Evolutionary conservation across 1,140 invertebrate species (phyloP), one percentile per base, ranked within the genome.

Genomic region (Pseudomyrmex dendroicus): DNA sequence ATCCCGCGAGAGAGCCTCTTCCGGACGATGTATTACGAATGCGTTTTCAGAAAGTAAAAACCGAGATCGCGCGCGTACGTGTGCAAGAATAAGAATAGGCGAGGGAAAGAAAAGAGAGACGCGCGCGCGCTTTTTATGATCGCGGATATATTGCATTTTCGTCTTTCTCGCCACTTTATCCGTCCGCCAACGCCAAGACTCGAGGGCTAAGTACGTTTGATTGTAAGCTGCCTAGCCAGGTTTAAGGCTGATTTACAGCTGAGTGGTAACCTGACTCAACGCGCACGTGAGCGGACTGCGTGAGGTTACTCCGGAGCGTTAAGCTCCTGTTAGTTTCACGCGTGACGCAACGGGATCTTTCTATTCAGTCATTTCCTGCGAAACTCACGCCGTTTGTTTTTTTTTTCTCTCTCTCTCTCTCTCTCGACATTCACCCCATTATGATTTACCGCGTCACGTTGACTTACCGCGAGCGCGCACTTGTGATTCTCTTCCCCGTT

Each of bases 221-320:
- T 94, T 94, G 93, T 94, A 94, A 94, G 92, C 91, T 91, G 91
- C 90, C 90, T 78, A 73, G 82, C 10, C 72, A 59, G 91, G 91
- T 94, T 93, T 94, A 93, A 93, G 91, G 87, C 90, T 93, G 93
- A 94, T 93, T 94, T 94, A 94, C 92, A 91, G 91, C 88, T 57
- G 86, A 88, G 89, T 84, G 87, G 66, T 85, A 78, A 86, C 83
- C 84, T 87, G 83, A 87, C 78, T 82, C 46, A 68, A 35, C 76
- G 85, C 83, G 89, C 92, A 92, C 93, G 92, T 93, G 93, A 93
- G 89, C 86, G 82, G 92, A 93, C 91, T 93, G 87, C 82, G 50
- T n/a, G 61, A 25, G 61, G 56, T 68, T 61, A 82, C 85, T 80
- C 57, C 72, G 25, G 22, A 83, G 87, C 73, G 85, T 80, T 90